These are phyloP conservation scores for Tribolium castaneum DNA, from an alignment of 1,140 invertebrate species.

Conservation along the genomic window DNA sequence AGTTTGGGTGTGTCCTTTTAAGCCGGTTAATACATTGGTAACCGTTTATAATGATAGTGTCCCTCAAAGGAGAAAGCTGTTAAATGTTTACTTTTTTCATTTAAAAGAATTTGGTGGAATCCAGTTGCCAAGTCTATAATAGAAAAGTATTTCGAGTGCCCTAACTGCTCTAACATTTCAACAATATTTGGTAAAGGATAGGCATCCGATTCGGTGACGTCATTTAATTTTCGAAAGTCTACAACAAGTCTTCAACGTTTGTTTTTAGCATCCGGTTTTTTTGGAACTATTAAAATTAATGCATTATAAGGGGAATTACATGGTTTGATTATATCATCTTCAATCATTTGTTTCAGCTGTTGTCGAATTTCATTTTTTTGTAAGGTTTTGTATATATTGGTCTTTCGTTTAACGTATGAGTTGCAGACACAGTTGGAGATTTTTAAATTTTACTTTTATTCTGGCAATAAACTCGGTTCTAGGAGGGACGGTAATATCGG, in stretches of 20 bases:
- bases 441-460: no score
- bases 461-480: no score
- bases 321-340: constrained; percentile 55
- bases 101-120: constrained; percentile 66
- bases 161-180: constrained; percentile 65
- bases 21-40: no score
- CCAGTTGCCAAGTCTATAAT: constrained; percentile 64
- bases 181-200: constrained; percentile 67
- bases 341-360: constrained; percentile 52
- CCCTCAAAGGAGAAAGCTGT: constrained; percentile 61
- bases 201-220: constrained; percentile 62
- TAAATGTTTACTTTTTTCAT: constrained; percentile 53
- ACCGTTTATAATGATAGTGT: constrained; percentile 61
- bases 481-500: no score
- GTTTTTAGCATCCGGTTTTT: constrained; percentile 55
- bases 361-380: constrained; percentile 57
- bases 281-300: constrained; percentile 57
- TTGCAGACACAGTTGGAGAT: no score
- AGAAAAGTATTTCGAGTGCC: constrained; percentile 60
- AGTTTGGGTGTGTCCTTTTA: constrained; percentile 58
- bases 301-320: constrained; percentile 54
- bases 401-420: no score
- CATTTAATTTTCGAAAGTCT: constrained; percentile 58
- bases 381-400: constrained; percentile 58
- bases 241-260: constrained; percentile 46